Evolutionary conservation across 2,113 vertebrate species (phyloP).

Genomic region (Sinocyclocheilus maitianheensis): DNA sequence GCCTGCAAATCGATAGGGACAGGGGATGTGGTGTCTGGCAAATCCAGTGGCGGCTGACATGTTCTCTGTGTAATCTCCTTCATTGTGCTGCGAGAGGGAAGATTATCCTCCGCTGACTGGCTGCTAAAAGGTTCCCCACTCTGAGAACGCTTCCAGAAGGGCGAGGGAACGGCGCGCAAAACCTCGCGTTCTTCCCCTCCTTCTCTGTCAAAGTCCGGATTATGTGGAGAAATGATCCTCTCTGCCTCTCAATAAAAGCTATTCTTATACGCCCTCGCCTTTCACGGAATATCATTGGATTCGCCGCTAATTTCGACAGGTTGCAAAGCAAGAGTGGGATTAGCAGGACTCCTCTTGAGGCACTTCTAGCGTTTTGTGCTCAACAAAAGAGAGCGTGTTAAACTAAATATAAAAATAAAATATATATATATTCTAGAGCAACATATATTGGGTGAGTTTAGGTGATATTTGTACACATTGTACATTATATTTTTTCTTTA

Average conservation of each 20-base stretch:
- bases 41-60: slow-evolving; percentile 79
- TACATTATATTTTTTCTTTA: too few relatives aligned
- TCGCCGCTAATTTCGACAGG: slow-evolving; percentile 69
- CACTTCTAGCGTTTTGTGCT: slow-evolving; percentile 57
- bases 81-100: slow-evolving; percentile 76
- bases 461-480: too few relatives aligned
- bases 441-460: too few relatives aligned
- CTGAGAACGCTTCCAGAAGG: slow-evolving; percentile 67
- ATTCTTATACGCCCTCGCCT: slow-evolving; percentile 66
- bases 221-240: slow-evolving; percentile 70
- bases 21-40: slow-evolving; percentile 75
- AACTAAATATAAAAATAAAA: not conserved
- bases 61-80: slow-evolving; percentile 76
- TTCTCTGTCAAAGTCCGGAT: slow-evolving; percentile 75
- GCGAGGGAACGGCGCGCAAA: slow-evolving; percentile 66
- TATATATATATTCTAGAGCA: too few relatives aligned
- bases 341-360: slow-evolving; percentile 68
- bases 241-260: slow-evolving; percentile 65
- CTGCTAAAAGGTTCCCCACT: slow-evolving; percentile 73
- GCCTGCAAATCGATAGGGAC: slow-evolving; percentile 77
- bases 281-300: slow-evolving; percentile 62
- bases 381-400: slow-evolving; percentile 51
- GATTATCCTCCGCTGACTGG: slow-evolving; percentile 78
- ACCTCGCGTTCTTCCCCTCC: slow-evolving; percentile 65
- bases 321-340: slow-evolving; percentile 69